Base-by-base conservation (phyloP, 2,888 invertebrate species). In the Dascillus cervinus region DNA sequence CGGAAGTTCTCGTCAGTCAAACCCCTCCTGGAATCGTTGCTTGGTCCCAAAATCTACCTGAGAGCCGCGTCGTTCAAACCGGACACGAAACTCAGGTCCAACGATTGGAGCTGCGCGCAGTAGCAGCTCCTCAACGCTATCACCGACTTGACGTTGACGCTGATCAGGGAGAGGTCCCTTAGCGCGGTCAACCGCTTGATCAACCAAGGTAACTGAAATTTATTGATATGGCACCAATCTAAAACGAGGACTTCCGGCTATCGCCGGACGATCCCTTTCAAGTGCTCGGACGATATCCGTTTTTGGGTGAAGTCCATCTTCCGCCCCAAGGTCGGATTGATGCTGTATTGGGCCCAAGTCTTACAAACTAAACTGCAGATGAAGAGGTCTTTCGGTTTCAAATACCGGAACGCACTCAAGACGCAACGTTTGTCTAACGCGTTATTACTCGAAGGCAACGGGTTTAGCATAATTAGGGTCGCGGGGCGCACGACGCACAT, bases 171-270 rank as follows among this genome's bases (percentile, higher is more conserved):
- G 8, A 95, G 70, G 34, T 81, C 79, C 40, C 84, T 80, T 11
- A 94, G 70, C 4, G 87, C 83, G 0, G 91, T 90, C 37, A 94
- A 67, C 8, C 94, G 76, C 8, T 80, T 79, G 11, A 94, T 73
- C n/a, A 95, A 65, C 95, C 95, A 95, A 1, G 82, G 79, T n/a
- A 95, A 68, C 61, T 95, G 94, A 29, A 85, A 73, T 50, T 88
- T 78, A 13, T 87, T 87, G 36, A 94, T 75, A 46, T 82, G 82
- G 44, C 90, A 87, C 87, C 91, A 91, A 64, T 89, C 85, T 22
- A 95, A 71, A 12, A 81, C 77, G n/a, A 95, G 70, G 29, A 73
- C 72, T 43, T 81, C 76, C 1, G 95, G 95, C 60, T 95, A 95
- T 0, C 94, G 74, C 3, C 91, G 77, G 17, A 89, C 88, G 43